Evolutionary conservation across 2,113 vertebrate species (phyloP), one percentile per base, ranked within the genome.

Genomic region (Vicugna pacos): DNA sequence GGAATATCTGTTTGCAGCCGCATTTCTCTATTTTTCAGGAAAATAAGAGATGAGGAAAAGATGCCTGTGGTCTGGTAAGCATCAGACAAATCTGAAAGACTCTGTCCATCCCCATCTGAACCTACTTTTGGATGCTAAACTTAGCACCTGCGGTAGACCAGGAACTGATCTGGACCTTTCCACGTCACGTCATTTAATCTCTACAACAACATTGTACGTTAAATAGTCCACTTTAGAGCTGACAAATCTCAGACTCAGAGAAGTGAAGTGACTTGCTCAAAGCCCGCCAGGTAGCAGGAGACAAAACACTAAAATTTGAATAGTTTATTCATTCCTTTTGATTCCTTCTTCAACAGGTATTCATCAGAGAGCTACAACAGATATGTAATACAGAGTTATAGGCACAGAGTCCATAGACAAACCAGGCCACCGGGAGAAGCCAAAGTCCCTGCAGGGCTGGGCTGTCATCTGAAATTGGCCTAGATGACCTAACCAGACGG

Each of bases 381-480:
- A 79, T 48, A 77, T 54, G 70, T 91, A 60, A 65, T 54, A 48
- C 2, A 54, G n/a, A 46, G 9, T 60, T n/a, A 48, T 7, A 19
- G 89, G 32, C 65, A 90, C 48, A 20, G 35, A 58, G 77, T 80
- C 77, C 46, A 54, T 35, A 46, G 89, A 93, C 15, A 81, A 62
- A 72, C 19, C 42, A 42, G 84, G 77, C 81, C 67, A 46, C 1
- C 7, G 28, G 60, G 30, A 89, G 17, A 96, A 79, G 81, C 50
- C 76, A 52, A 81, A 58, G 73, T 42, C 62, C 72, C 92, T 38
- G 26, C 46, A 65, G 67, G 48, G 30, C 30, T 76, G 67, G n/a
- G 67, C 80, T 85, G 52, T 77, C 30, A 77, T 77, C 54, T 91
- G 77, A 77, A 89, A 83, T 46, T 65, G 42, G 70, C 70, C 67